These are phyloP conservation scores for Clarias fuscus DNA, from an alignment of 2,797 vertebrate species.

Conservation along the genomic window DNA sequence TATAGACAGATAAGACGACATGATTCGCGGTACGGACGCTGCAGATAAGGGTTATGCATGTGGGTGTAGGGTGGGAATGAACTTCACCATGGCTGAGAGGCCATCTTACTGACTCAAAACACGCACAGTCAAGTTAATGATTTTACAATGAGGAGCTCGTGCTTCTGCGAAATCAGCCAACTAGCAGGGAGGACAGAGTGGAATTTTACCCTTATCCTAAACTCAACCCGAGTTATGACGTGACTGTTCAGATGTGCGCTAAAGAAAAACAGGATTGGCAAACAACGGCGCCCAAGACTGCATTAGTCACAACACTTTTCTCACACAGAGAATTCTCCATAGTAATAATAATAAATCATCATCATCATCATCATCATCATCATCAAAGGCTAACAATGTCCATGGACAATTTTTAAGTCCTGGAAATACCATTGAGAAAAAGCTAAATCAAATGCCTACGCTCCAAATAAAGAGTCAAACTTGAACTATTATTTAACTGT, in stretches of 20 bases:
- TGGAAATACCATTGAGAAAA: not conserved
- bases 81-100: not conserved
- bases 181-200: not conserved
- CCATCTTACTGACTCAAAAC: constrained; percentile 16
- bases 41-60: constrained; percentile 68
- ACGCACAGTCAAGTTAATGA: constrained; percentile 37
- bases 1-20: constrained; percentile 68
- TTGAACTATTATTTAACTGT: not conserved
- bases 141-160: constrained; percentile 17
- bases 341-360: no score
- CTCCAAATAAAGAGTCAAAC: not conserved
- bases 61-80: constrained; percentile 4
- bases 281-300: not conserved
- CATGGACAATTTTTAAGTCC: not conserved
- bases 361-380: not conserved
- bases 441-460: not conserved
- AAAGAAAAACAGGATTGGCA: not conserved
- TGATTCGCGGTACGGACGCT: constrained; percentile 61
- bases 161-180: constrained; percentile 14
- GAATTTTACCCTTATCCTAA: constrained; percentile 20
- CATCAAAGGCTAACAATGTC: not conserved
- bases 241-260: not conserved
- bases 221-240: not conserved
- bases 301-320: not conserved
- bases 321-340: not conserved